A percentile compares a stretch with the other conserved stretches of the same genome.
These are phyloP conservation scores for Lindbergichthys nudifrons DNA, from an alignment of 2,797 vertebrate genomes.

Conservation along the genomic window DNA sequence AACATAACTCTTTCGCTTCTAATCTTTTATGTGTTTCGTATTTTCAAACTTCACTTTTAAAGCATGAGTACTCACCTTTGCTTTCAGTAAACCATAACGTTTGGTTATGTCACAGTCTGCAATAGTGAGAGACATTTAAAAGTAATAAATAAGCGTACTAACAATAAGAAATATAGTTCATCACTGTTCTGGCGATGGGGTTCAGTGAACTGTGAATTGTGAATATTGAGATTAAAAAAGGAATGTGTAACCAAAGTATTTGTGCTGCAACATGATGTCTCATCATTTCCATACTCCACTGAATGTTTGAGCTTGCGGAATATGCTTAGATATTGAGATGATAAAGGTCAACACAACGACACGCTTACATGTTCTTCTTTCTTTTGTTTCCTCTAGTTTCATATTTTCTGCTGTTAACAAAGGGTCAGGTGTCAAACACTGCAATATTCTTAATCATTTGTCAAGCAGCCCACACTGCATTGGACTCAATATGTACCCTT, in stretches of 20 bases:
- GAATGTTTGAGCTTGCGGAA: slow-evolving; percentile 8
- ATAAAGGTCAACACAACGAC: slow-evolving; percentile 12
- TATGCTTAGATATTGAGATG: neutral
- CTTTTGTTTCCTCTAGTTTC: neutral
- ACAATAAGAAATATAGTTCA: too few relatives aligned
- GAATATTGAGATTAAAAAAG: neutral
- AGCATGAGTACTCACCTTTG: too few relatives aligned
- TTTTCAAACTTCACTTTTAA: too few relatives aligned
- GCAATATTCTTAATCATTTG: slow-evolving; percentile 19
- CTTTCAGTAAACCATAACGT: too few relatives aligned
- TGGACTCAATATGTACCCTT: neutral
- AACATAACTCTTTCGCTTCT: too few relatives aligned
- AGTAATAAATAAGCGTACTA: too few relatives aligned
- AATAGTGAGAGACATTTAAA: too few relatives aligned
- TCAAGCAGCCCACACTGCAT: slow-evolving; percentile 20
- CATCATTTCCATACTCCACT: neutral
- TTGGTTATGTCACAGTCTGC: too few relatives aligned
- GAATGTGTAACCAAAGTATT: slow-evolving; percentile 9
- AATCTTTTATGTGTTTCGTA: too few relatives aligned
- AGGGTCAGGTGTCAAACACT: slow-evolving; percentile 28
- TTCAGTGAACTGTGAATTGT: too few relatives aligned
- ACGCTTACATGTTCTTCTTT: slow-evolving; percentile 4
- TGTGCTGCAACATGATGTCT: slow-evolving; percentile 7
- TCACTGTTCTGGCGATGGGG: too few relatives aligned
- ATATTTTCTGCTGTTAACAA: slow-evolving; percentile 35